Conservation (phyloP, 92 coral and sea anemone species). For the Blastomussa wellsi region DNA sequence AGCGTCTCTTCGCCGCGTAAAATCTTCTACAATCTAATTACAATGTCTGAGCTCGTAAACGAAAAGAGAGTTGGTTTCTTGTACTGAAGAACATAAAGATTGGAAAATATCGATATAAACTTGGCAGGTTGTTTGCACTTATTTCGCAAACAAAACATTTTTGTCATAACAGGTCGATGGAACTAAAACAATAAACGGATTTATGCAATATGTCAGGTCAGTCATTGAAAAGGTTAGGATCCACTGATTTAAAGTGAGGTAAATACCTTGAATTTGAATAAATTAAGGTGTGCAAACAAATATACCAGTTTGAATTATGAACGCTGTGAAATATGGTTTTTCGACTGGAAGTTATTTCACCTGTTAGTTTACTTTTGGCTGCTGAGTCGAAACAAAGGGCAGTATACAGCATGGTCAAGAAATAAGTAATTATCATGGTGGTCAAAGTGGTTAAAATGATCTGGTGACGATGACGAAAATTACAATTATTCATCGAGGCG, state of each 20-base stretch:
- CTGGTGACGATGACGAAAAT: no score
- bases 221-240: not conserved
- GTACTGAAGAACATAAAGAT: not conserved
- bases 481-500: no score
- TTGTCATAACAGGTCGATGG: no score
- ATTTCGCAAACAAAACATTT: not conserved
- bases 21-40: not conserved
- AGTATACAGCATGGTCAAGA: not conserved
- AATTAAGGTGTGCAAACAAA: no score
- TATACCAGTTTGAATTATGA: not conserved
- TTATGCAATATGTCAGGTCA: not conserved
- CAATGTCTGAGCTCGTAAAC: not conserved
- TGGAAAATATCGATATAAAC: not conserved
- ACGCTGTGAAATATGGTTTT: not conserved
- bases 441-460: no score
- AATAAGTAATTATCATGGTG: no score
- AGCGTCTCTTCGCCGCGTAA: not conserved
- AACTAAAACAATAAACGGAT: not conserved
- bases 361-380: not conserved
- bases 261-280: not conserved
- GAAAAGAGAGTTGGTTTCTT: not conserved
- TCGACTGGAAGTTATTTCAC: not conserved
- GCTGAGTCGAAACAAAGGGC: not conserved
- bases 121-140: not conserved
- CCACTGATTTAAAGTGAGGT: not conserved